Percentiles rank a stretch among this genome's conserved stretches.
These are phyloP conservation scores for Drosophila macrospina DNA, from an alignment of 2,888 invertebrate genomes.

Conservation along the genomic window DNA sequence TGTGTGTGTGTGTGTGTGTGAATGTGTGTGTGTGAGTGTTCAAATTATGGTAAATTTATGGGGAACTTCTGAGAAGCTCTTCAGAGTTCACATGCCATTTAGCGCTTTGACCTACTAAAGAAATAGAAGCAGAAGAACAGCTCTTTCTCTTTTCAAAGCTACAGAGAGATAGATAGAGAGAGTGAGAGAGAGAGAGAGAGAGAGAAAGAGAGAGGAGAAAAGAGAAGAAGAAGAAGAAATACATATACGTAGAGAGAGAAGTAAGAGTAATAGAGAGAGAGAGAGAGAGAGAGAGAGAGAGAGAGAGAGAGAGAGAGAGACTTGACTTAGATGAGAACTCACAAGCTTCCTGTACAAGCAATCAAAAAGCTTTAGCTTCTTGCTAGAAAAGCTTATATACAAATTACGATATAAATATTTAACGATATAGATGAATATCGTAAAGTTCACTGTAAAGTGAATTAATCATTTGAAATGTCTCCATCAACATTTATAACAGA, in stretches of 20 bases:
- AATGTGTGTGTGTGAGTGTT: neutral
- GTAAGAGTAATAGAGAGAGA: neutral
- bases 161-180: too few relatives aligned
- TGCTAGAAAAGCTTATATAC: too few relatives aligned
- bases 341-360: too few relatives aligned
- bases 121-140: neutral
- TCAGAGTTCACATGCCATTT: slow-evolving; percentile 26
- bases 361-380: too few relatives aligned
- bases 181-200: too few relatives aligned
- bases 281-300: neutral
- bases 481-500: neutral
- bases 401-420: too few relatives aligned
- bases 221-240: too few relatives aligned
- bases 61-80: slow-evolving; percentile 12
- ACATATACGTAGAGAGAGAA: too few relatives aligned
- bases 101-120: slow-evolving; percentile 23
- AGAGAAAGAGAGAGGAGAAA: too few relatives aligned
- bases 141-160: neutral
- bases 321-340: neutral
- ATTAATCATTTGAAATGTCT: slow-evolving; percentile 18
- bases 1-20: neutral
- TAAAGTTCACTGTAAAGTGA: neutral
- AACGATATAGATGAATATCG: too few relatives aligned
- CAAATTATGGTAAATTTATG: slow-evolving; percentile 9
- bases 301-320: neutral